These are phyloP conservation scores for Xanthorhoe spadicearia DNA, from an alignment of 2,888 invertebrate species.

Conservation along the genomic window DNA sequence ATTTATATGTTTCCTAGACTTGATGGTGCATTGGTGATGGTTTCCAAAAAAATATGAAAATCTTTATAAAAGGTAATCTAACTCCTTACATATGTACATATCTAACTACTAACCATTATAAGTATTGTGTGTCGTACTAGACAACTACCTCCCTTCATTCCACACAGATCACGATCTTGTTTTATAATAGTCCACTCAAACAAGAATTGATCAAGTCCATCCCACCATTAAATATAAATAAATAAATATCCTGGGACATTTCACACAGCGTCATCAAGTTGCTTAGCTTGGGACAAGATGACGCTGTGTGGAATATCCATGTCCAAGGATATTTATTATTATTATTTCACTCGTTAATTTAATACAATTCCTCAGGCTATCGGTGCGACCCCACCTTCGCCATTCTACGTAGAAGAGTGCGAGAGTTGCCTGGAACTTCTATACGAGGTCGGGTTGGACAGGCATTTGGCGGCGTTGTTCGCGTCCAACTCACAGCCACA, in stretches of 20 bases:
- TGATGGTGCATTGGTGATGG: slow-evolving; percentile 19
- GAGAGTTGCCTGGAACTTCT: slow-evolving; percentile 92
- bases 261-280: too few species aligned
- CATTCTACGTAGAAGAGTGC: slow-evolving; percentile 95
- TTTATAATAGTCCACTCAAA: too few species aligned
- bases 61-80: slow-evolving; percentile 18
- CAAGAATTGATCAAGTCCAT: too few species aligned
- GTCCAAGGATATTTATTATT: too few species aligned
- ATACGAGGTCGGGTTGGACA: slow-evolving; percentile 90
- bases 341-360: too few species aligned
- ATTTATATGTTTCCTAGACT: slow-evolving; percentile 19
- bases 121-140: too few species aligned
- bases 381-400: slow-evolving; percentile 88
- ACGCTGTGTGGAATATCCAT: too few species aligned
- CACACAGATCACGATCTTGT: too few species aligned
- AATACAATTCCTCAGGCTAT: slow-evolving; percentile 76
- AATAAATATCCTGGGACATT: too few species aligned
- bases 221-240: too few species aligned
- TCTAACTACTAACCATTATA: not conserved
- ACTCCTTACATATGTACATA: not conserved
- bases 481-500: slow-evolving; percentile 88
- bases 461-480: slow-evolving; percentile 88
- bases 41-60: slow-evolving; percentile 12
- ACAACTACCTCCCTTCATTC: too few species aligned
- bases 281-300: too few species aligned